Percentiles rank a stretch among this genome's conserved stretches.
phyloP scores from a whole-genome alignment of 2,888 invertebrate genomes.

The Agrenia bidenticulata region DNA sequence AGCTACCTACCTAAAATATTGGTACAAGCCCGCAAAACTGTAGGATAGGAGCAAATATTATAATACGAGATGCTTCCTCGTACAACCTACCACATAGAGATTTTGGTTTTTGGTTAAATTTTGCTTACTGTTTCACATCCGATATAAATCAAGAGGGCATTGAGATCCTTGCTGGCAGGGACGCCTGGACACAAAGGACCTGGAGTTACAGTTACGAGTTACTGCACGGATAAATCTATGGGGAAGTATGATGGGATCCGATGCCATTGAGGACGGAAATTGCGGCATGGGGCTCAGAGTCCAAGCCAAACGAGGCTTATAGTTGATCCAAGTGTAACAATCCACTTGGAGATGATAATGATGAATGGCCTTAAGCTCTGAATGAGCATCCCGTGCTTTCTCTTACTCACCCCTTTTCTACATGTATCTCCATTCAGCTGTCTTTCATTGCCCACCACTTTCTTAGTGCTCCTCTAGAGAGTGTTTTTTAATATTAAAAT shows the following conservation, averaged over 20 bases:
- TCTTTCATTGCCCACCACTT: no score
- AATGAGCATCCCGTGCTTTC: conserved; percentile 7
- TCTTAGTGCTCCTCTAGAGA: no score
- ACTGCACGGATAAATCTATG: no score
- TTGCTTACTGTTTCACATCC: conserved; percentile 26
- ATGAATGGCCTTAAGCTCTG: conserved; percentile 25
- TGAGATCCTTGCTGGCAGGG: conserved; percentile 20
- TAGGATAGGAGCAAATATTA: no score
- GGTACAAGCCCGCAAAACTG: no score
- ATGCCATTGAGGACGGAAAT: neutral
- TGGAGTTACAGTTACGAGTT: no score
- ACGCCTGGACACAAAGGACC: conserved; percentile 19
- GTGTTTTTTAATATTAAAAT: no score
- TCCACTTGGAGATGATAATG: conserved; percentile 30
- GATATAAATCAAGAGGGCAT: conserved; percentile 38
- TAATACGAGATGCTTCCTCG: no score
- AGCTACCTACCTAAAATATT: no score
- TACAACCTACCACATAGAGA: neutral
- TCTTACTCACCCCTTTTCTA: no score
- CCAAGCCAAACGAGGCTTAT: conserved; percentile 16
- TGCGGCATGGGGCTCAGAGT: conserved; percentile 27
- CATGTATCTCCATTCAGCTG: no score
- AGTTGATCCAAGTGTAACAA: conserved; percentile 18
- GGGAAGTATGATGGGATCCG: no score
- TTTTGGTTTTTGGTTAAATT: neutral